Evolutionary conservation across 1,140 invertebrate genomes (phyloP).

Genomic region (Streblospio benedicti): DNA sequence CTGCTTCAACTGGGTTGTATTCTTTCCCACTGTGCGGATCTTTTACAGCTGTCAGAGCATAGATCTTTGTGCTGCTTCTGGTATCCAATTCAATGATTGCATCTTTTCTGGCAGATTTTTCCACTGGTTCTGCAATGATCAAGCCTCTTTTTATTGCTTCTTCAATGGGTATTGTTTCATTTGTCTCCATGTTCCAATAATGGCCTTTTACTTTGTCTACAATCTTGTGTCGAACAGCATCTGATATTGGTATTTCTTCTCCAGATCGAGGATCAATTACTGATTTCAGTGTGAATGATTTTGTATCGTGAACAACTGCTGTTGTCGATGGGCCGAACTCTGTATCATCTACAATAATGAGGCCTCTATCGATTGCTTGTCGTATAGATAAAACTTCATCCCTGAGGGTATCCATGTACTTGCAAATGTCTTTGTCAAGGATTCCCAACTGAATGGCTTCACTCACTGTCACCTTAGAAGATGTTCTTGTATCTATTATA

Average conservation of each 20-base stretch:
- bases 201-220: slow-evolving; percentile 64
- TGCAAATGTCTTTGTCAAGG: neutral
- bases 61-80: slow-evolving; percentile 29
- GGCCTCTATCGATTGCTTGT: slow-evolving; percentile 66
- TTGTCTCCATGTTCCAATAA: slow-evolving; percentile 20
- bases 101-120: slow-evolving; percentile 8
- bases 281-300: slow-evolving; percentile 43
- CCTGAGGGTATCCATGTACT: slow-evolving; percentile 3
- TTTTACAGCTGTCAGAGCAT: slow-evolving; percentile 55
- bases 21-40: slow-evolving; percentile 50
- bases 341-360: slow-evolving; percentile 63
- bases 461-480: slow-evolving; percentile 20
- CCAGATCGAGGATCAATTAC: slow-evolving; percentile 75
- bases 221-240: slow-evolving; percentile 74
- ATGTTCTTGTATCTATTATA: slow-evolving; percentile 15
- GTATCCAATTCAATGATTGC: slow-evolving; percentile 12
- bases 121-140: slow-evolving; percentile 21
- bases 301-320: slow-evolving; percentile 11
- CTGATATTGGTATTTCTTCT: slow-evolving; percentile 65
- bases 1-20: slow-evolving; percentile 15
- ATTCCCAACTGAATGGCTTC: slow-evolving; percentile 5
- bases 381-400: slow-evolving; percentile 50
- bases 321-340: slow-evolving; percentile 53
- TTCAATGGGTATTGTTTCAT: slow-evolving; percentile 32
- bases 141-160: slow-evolving; percentile 36